These are phyloP conservation scores for Eubucco bourcierii DNA, from an alignment of 2,113 vertebrate species.

Conservation along the genomic window DNA sequence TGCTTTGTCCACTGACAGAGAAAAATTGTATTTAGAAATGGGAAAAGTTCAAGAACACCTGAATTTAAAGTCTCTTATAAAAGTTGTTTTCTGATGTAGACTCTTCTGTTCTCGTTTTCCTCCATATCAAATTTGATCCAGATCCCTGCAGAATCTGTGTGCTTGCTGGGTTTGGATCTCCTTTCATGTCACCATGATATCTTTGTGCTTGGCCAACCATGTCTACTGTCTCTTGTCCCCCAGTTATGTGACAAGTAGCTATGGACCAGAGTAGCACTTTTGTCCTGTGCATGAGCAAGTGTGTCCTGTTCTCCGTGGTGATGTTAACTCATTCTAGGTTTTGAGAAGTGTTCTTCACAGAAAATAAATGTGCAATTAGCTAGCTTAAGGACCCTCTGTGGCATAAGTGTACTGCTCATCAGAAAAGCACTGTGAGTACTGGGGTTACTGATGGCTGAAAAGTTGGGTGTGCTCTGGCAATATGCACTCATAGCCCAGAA, in stretches of 20 bases:
- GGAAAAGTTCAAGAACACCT: not conserved
- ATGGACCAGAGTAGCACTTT: not conserved
- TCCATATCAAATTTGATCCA: not conserved
- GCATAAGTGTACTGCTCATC: not conserved
- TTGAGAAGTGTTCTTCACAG: not conserved
- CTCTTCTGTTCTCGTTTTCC: not conserved
- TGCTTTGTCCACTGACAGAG: not conserved
- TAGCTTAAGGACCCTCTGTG: not conserved
- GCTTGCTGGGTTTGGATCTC: not conserved
- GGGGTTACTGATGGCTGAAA: too few relatives aligned
- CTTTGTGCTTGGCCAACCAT: not conserved
- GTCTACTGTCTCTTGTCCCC: not conserved
- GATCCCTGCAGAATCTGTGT: not conserved
- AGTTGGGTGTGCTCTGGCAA: too few relatives aligned
- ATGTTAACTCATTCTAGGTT: not conserved
- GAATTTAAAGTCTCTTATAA: not conserved
- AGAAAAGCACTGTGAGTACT: not conserved
- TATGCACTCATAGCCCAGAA: too few relatives aligned
- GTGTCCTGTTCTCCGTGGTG: not conserved
- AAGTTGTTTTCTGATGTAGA: not conserved
- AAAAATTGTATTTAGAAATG: not conserved
- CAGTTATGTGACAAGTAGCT: not conserved
- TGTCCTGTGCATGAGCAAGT: not conserved
- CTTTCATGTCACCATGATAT: rapidly evolving
- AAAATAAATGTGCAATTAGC: not conserved